Percentiles rank a stretch among this genome's conserved stretches.
These are phyloP conservation scores for Lutjanus erythropterus DNA, from an alignment of 2,113 vertebrate genomes.

Conservation along the genomic window DNA sequence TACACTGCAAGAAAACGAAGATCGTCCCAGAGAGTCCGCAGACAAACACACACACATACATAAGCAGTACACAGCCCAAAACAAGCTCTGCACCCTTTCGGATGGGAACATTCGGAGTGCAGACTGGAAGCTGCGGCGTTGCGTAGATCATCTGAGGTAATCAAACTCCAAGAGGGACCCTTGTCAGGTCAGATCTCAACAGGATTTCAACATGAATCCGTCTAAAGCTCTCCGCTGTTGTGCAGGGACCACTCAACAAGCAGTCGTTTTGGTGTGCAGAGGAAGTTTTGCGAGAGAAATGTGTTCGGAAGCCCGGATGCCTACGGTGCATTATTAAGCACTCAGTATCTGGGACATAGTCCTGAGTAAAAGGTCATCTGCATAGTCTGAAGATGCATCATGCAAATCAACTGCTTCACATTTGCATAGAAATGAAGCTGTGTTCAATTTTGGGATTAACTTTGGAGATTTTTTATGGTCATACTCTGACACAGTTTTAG, in stretches of 20 bases:
- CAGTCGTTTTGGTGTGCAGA: conserved; percentile 34
- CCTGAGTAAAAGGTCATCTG: conserved; percentile 62
- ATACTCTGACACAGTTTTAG: background rate
- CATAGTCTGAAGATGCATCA: conserved; percentile 53
- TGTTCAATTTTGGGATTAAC: background rate
- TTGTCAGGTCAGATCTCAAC: conserved; percentile 71
- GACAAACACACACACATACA: conserved; percentile 28
- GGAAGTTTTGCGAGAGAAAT: conserved; percentile 47
- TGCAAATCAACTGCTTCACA: conserved; percentile 50
- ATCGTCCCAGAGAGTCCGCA: conserved; percentile 27
- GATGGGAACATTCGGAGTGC: conserved; percentile 13
- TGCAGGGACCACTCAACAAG: conserved; percentile 40
- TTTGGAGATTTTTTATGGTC: background rate
- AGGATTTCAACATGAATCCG: conserved; percentile 62
- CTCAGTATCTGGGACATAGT: conserved; percentile 51
- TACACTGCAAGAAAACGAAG: conserved; percentile 29
- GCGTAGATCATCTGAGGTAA: conserved; percentile 59
- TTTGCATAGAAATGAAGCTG: conserved; percentile 40
- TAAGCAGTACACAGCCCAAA: background rate
- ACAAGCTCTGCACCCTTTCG: background rate
- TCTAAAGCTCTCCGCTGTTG: conserved; percentile 43
- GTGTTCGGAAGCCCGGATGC: conserved; percentile 38
- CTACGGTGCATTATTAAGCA: conserved; percentile 55
- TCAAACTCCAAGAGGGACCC: conserved; percentile 59
- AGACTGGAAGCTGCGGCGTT: conserved; percentile 23